These are phyloP conservation scores for Chiloscyllium plagiosum DNA, from an alignment of 2,113 vertebrate species.

Conservation along the genomic window DNA sequence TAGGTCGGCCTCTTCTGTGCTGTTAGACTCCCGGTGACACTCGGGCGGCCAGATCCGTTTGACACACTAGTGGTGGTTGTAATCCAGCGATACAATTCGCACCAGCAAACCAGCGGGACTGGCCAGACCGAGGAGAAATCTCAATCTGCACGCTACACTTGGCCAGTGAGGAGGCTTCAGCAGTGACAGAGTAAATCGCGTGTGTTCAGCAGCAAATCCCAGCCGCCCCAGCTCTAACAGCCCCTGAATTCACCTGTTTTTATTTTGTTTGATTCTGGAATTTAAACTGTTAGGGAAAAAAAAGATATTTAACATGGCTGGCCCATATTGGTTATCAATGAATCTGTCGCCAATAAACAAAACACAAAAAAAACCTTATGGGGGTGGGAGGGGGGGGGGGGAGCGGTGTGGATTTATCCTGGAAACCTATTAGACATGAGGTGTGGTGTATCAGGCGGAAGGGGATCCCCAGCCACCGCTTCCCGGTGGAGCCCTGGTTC, in stretches of 20 bases:
- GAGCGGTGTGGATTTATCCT: background rate
- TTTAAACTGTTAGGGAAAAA: too few relatives aligned
- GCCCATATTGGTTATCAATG: background rate
- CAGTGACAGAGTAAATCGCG: conserved; percentile 1
- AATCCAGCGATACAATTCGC: too few relatives aligned
- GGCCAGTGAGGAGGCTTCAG: too few relatives aligned
- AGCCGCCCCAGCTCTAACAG: background rate
- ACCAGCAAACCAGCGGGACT: background rate
- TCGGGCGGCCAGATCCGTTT: too few relatives aligned
- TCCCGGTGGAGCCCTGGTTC: background rate
- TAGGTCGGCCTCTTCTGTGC: too few relatives aligned
- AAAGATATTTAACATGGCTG: background rate
- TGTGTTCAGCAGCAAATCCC: background rate
- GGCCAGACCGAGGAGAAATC: background rate
- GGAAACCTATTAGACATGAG: conserved; percentile 22
- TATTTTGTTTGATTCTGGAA: too few relatives aligned
- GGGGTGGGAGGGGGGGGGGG: too few relatives aligned
- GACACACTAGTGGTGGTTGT: too few relatives aligned
- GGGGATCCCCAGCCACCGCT: background rate
- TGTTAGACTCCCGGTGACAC: too few relatives aligned
- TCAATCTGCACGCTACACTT: background rate
- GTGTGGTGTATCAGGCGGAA: background rate
- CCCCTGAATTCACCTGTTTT: too few relatives aligned
- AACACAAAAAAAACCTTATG: too few relatives aligned
- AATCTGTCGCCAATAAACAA: background rate